Conservation (phyloP, 2,113 vertebrate genomes). For the Aplodontia rufa region DNA sequence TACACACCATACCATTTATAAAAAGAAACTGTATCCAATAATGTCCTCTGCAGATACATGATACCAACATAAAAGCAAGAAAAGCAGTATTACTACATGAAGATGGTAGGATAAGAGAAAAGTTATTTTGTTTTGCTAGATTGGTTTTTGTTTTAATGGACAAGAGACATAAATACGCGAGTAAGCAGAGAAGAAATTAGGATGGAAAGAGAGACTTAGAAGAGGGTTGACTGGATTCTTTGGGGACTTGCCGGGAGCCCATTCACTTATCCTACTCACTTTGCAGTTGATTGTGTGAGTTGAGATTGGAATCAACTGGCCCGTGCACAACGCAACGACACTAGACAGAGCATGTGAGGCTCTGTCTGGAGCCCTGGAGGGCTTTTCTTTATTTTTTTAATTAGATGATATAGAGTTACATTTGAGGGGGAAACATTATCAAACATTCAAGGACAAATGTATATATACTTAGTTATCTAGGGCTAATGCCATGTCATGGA, state of each 20-base stretch:
- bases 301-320: background rate
- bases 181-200: background rate
- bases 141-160: conserved; percentile 42
- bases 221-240: background rate
- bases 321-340: accelerated
- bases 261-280: background rate
- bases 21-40: background rate
- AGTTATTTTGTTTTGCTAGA: background rate
- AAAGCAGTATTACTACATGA: background rate
- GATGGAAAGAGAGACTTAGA: background rate
- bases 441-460: no score
- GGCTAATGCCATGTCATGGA: no score
- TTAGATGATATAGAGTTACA: no score
- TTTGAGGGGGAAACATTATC: no score
- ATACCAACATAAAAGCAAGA: background rate
- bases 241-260: accelerated
- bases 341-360: background rate
- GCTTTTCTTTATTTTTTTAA: no score
- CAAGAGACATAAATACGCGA: background rate
- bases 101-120: background rate
- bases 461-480: no score
- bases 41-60: background rate
- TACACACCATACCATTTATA: background rate
- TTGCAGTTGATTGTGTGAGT: accelerated
- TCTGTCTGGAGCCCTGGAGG: background rate